Evolutionary conservation across 64 coral and sea anemone genomes (phyloP).

Genomic region (Montipora capricornis): DNA sequence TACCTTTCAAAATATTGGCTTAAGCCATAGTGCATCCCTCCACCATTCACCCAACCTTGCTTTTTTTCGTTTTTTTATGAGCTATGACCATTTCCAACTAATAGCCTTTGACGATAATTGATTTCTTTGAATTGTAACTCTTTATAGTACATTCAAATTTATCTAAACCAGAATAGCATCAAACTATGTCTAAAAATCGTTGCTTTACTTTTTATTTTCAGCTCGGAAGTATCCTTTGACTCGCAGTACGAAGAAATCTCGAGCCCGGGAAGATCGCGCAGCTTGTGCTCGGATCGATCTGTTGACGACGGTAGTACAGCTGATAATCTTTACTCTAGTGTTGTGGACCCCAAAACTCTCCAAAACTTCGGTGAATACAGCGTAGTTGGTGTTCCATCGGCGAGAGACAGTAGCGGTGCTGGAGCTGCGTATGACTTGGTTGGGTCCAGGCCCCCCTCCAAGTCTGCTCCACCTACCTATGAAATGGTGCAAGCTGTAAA

Average conservation of each 20-base stretch:
- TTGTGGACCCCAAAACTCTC: not conserved
- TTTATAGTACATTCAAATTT: too few relatives aligned
- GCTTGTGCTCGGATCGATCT: not conserved
- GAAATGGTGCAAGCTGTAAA: conserved; percentile 26
- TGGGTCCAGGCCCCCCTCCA: conserved; percentile 19
- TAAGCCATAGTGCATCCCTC: too few relatives aligned
- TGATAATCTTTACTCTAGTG: conserved; percentile 8
- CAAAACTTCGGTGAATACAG: conserved; percentile 1
- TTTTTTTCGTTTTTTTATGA: too few relatives aligned
- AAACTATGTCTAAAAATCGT: too few relatives aligned
- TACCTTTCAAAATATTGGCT: too few relatives aligned
- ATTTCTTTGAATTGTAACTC: too few relatives aligned
- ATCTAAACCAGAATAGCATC: too few relatives aligned
- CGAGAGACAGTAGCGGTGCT: not conserved
- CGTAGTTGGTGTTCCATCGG: conserved; percentile 1
- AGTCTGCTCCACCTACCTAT: conserved; percentile 42
- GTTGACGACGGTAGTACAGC: not conserved
- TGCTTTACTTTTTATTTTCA: not conserved
- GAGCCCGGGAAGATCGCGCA: not conserved
- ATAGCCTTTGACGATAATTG: too few relatives aligned
- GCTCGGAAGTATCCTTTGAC: not conserved
- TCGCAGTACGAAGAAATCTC: conserved; percentile 19
- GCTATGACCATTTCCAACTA: too few relatives aligned
- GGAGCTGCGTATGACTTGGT: conserved; percentile 14
- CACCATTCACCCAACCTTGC: too few relatives aligned